phyloP scores from a whole-genome alignment of 2,113 vertebrate species.

The Telmatochromis sp. region DNA sequence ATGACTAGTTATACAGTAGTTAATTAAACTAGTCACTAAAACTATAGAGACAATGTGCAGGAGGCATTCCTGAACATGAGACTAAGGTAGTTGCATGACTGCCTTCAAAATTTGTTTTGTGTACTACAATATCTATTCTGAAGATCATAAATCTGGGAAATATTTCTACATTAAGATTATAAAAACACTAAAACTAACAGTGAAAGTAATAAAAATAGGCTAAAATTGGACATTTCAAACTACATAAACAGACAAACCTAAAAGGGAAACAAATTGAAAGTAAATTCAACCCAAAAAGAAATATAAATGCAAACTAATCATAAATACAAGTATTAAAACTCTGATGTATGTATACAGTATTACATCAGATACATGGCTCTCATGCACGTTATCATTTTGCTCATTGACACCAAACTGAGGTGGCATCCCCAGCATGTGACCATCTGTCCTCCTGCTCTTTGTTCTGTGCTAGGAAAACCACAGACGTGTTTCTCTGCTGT shows the following conservation, averaged over 20 bases:
- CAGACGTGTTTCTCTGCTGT: neutral
- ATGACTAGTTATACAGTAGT: neutral
- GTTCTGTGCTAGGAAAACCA: neutral
- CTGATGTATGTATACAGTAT: neutral
- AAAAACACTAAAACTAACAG: neutral
- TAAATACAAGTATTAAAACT: neutral
- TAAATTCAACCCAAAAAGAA: neutral
- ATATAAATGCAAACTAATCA: neutral
- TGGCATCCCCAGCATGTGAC: neutral
- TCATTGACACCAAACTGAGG: neutral
- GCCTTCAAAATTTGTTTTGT: neutral
- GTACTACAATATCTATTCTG: neutral
- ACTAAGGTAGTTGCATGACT: neutral
- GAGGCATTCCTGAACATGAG: neutral
- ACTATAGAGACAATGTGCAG: neutral
- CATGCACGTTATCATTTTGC: neutral
- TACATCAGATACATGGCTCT: neutral
- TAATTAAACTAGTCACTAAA: neutral
- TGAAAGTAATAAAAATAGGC: neutral
- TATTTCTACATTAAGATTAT: neutral
- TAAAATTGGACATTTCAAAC: neutral
- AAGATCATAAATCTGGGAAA: neutral
- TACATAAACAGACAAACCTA: neutral
- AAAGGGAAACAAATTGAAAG: neutral
- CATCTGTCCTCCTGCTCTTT: neutral